phyloP scores from a whole-genome alignment of 1,140 invertebrate species.

The Diabrotica virgifera region DNA sequence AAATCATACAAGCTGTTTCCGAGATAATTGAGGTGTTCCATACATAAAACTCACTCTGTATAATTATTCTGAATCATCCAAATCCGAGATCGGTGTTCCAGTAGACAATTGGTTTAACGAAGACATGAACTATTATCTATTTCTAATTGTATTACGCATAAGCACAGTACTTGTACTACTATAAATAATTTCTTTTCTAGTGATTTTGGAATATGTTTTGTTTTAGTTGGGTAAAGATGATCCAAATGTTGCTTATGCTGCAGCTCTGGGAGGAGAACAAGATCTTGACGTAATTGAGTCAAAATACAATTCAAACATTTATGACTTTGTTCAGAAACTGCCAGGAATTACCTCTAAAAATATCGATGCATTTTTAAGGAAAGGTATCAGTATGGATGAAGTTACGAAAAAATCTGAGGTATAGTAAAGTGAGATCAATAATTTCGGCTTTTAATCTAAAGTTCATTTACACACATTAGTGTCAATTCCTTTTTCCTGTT shows the following conservation, averaged over 20 bases:
- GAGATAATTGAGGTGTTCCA: too few relatives aligned
- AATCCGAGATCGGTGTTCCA: too few relatives aligned
- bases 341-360: conserved; percentile 90
- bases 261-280: conserved; percentile 62
- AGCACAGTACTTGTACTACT: too few relatives aligned
- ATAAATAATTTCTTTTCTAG: not conserved
- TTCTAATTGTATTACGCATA: too few relatives aligned
- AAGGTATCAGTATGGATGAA: conserved; percentile 71
- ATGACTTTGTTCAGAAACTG: conserved; percentile 86
- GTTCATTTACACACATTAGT: conserved; percentile 3
- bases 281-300: conserved; percentile 58
- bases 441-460: not conserved
- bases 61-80: too few relatives aligned
- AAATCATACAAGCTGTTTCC: too few relatives aligned
- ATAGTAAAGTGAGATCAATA: conserved; percentile 37
- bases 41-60: too few relatives aligned
- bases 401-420: conserved; percentile 59
- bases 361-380: conserved; percentile 73
- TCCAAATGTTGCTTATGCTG: conserved; percentile 69
- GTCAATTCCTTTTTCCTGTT: not conserved
- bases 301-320: conserved; percentile 72
- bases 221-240: conserved; percentile 70
- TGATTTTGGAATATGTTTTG: not conserved
- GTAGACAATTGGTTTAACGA: too few relatives aligned
- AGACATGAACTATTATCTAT: too few relatives aligned